These are phyloP conservation scores for Phataginus tetradactyla DNA, from an alignment of 2,797 vertebrate genomes.

Conservation along the genomic window DNA sequence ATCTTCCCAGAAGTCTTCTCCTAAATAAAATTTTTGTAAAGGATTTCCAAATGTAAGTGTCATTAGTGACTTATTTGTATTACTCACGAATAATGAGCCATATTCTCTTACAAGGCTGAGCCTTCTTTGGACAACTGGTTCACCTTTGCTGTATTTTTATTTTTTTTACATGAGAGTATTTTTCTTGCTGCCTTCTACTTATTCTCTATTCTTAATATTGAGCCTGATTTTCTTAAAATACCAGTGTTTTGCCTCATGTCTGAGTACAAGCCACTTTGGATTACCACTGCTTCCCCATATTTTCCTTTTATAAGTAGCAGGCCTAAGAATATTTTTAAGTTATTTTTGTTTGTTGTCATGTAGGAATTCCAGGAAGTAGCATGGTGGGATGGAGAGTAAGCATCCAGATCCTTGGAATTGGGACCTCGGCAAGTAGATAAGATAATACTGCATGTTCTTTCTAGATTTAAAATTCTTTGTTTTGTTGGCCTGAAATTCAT, in stretches of 20 bases:
- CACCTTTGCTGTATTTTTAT: not conserved
- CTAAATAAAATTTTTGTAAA: constrained; percentile 75
- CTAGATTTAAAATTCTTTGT: constrained; percentile 37
- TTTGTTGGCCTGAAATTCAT: constrained; percentile 34
- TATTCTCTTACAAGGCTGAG: not conserved
- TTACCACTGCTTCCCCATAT: not conserved
- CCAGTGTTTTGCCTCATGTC: not conserved
- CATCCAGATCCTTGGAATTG: not conserved
- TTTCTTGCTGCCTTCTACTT: not conserved
- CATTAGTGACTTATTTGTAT: constrained; percentile 44
- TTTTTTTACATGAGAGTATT: not conserved
- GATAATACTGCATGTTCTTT: not conserved
- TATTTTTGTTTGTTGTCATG: not conserved
- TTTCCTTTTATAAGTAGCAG: not conserved
- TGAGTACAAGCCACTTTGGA: not conserved
- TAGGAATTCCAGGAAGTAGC: not conserved
- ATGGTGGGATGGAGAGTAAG: not conserved
- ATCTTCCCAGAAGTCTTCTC: not conserved
- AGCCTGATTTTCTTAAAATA: not conserved
- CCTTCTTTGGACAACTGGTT: not conserved
- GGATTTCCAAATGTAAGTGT: constrained; percentile 40
- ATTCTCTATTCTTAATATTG: not conserved
- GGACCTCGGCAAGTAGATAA: not conserved
- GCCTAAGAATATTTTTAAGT: not conserved
- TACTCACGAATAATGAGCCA: constrained; percentile 12